Evolutionary conservation across 2,888 invertebrate genomes (phyloP).

Genomic region (Habroteleia sp.): DNA sequence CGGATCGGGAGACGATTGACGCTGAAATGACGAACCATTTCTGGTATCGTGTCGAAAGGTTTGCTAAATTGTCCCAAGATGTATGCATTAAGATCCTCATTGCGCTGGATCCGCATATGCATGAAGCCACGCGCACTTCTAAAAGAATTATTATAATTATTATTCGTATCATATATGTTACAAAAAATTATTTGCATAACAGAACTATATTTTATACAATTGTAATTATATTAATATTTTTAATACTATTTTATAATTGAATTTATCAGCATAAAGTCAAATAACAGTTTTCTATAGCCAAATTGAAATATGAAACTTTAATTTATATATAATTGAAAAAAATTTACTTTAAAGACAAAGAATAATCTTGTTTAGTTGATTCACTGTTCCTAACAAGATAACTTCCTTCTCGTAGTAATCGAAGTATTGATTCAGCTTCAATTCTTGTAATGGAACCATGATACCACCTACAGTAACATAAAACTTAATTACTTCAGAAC

Average conservation of each 20-base stretch:
- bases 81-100: slow-evolving; percentile 88
- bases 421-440: slow-evolving; percentile 94
- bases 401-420: slow-evolving; percentile 93
- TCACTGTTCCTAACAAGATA: slow-evolving; percentile 97
- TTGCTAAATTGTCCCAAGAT: slow-evolving; percentile 96
- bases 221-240: too few relatives aligned
- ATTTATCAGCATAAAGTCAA: too few relatives aligned
- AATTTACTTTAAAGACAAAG: slow-evolving; percentile 95
- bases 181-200: too few relatives aligned
- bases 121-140: slow-evolving; percentile 97
- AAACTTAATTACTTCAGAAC: slow-evolving; percentile 4
- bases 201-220: too few relatives aligned
- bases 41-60: slow-evolving; percentile 95
- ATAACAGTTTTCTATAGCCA: too few relatives aligned
- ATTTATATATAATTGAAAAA: neutral
- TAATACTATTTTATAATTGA: too few relatives aligned
- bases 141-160: slow-evolving; percentile 71
- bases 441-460: slow-evolving; percentile 95
- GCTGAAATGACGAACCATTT: slow-evolving; percentile 96
- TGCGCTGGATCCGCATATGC: slow-evolving; percentile 97
- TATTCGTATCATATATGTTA: too few relatives aligned
- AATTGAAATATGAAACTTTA: too few relatives aligned
- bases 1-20: slow-evolving; percentile 95
- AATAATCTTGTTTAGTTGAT: slow-evolving; percentile 95
- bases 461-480: slow-evolving; percentile 88